Conservation (phyloP, 2,797 vertebrate genomes). For the Acipenser ruthenus region DNA sequence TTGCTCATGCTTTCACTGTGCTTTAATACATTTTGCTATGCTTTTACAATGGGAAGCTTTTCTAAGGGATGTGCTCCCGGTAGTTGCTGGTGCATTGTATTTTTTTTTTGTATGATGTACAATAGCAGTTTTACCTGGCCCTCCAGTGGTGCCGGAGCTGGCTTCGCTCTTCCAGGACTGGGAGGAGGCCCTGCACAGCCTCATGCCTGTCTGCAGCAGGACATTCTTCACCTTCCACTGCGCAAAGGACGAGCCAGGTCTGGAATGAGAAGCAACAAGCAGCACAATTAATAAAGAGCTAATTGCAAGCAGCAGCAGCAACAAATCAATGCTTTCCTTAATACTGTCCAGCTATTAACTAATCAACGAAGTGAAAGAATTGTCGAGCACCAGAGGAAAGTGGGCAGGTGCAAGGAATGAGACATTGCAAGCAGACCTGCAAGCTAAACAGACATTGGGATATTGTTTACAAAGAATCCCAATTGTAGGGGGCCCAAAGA, state of each 20-base stretch:
- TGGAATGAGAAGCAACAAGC: constrained; percentile 49
- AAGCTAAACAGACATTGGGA: too few species aligned
- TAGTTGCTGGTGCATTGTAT: too few species aligned
- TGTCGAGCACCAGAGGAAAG: not conserved
- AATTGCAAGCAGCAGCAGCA: constrained; percentile 67
- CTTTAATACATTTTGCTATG: too few species aligned
- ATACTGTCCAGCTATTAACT: constrained; percentile 55
- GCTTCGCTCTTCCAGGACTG: constrained; percentile 61
- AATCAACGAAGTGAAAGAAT: constrained; percentile 60
- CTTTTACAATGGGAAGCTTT: too few species aligned
- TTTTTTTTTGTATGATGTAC: too few species aligned
- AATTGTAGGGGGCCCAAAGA: too few species aligned
- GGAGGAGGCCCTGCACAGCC: constrained; percentile 67
- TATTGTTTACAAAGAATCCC: too few species aligned
- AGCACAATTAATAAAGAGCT: constrained; percentile 61
- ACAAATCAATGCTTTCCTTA: constrained; percentile 70
- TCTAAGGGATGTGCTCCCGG: too few species aligned
- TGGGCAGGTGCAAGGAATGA: not conserved
- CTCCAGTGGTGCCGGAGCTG: too few species aligned
- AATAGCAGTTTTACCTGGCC: too few species aligned
- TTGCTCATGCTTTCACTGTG: too few species aligned
- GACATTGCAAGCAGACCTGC: too few species aligned
- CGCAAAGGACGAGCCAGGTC: constrained; percentile 78
- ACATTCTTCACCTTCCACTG: constrained; percentile 64
- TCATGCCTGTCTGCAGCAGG: constrained; percentile 64